phyloP scores from a whole-genome alignment of 2,797 vertebrate species.

The Huso huso region DNA sequence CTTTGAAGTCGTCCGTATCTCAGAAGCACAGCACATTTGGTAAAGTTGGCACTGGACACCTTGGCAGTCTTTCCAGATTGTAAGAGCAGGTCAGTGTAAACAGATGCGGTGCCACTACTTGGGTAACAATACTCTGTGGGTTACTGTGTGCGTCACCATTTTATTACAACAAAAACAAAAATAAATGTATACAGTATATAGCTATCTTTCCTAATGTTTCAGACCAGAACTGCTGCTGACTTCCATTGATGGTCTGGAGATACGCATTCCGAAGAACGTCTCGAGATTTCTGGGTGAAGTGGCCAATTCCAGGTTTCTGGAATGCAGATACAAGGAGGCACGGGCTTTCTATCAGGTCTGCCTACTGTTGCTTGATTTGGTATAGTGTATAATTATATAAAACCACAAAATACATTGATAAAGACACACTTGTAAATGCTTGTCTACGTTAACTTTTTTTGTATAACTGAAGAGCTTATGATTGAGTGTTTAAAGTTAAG shows the following conservation, averaged over 20 bases:
- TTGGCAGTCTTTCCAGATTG: no score
- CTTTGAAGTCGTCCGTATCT: no score
- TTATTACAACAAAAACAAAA: background rate
- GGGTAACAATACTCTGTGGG: no score
- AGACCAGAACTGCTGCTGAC: slow-evolving; percentile 73
- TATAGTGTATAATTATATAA: no score
- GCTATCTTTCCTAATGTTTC: slow-evolving; percentile 17
- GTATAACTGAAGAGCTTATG: no score
- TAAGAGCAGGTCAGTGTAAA: no score
- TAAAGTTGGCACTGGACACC: no score
- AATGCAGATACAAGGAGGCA: slow-evolving; percentile 83
- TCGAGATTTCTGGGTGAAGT: slow-evolving; percentile 68
- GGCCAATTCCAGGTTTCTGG: slow-evolving; percentile 71
- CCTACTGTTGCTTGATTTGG: background rate
- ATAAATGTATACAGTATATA: background rate
- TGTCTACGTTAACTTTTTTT: background rate
- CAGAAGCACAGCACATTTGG: no score
- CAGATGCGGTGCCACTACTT: no score
- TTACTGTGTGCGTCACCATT: background rate
- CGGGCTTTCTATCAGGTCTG: slow-evolving; percentile 82
- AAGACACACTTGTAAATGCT: background rate
- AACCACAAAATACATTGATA: no score
- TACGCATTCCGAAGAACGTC: slow-evolving; percentile 74
- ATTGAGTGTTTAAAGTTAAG: no score
- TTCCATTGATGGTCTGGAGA: slow-evolving; percentile 71